phyloP scores from a whole-genome alignment of 2,888 invertebrate genomes.

The Zootermopsis nevadensis region DNA sequence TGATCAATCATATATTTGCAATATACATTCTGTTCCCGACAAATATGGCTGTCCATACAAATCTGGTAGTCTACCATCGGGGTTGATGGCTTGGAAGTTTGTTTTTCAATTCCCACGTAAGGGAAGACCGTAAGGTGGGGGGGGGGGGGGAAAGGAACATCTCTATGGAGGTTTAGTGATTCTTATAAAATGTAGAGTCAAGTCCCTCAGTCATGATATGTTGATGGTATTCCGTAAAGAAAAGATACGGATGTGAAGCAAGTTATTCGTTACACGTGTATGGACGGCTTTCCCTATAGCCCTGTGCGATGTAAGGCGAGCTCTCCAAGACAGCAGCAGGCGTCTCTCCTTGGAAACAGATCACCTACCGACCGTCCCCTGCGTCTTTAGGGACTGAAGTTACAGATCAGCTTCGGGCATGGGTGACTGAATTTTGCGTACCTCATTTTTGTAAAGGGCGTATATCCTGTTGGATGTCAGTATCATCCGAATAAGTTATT shows the following conservation, averaged over 20 bases:
- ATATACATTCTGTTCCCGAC: neutral
- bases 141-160: neutral
- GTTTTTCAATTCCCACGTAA: neutral
- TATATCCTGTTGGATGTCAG: no score
- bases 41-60: neutral
- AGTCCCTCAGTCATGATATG: neutral
- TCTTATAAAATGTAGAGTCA: neutral
- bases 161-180: constrained; percentile 7
- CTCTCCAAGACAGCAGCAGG: neutral
- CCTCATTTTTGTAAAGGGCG: neutral
- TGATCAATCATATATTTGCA: constrained; percentile 1
- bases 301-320: neutral
- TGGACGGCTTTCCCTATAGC: neutral
- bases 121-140: neutral
- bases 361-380: neutral
- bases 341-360: neutral
- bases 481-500: no score
- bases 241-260: neutral
- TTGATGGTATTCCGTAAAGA: neutral
- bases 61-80: neutral
- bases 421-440: neutral
- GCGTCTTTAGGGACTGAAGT: neutral
- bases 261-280: neutral
- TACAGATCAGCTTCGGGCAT: neutral
- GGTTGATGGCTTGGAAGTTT: constrained; percentile 13